phyloP scores from a whole-genome alignment of 2,797 vertebrate genomes.

The Catostomus latipinnis region DNA sequence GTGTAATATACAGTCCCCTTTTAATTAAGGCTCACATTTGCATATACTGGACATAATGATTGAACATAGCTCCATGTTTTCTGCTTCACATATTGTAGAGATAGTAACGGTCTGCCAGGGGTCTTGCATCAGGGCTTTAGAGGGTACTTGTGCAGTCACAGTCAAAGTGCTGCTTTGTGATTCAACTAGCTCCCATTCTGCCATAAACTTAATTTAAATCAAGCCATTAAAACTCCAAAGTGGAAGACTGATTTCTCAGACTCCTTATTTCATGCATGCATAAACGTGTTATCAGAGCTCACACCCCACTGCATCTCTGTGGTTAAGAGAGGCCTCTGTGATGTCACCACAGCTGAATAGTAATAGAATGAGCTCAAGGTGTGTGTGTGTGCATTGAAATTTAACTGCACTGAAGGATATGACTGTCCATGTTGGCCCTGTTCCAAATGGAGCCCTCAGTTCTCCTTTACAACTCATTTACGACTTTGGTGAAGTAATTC shows the following conservation, averaged over 20 bases:
- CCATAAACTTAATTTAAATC: constrained; percentile 58
- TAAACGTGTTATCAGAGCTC: constrained; percentile 45
- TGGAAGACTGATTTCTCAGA: constrained; percentile 58
- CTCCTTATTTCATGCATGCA: constrained; percentile 38
- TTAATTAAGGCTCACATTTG: constrained; percentile 55
- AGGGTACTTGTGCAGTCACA: constrained; percentile 27
- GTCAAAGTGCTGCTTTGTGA: constrained; percentile 27
- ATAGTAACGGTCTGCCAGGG: constrained; percentile 3
- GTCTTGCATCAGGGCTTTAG: constrained; percentile 16
- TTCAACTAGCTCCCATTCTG: constrained; percentile 38
- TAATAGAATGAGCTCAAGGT: not conserved
- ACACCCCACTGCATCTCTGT: constrained; percentile 21
- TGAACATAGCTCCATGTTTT: constrained; percentile 47
- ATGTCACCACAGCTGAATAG: constrained; percentile 23
- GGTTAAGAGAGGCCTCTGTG: constrained; percentile 18
- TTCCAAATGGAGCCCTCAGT: no score
- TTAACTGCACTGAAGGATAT: not conserved
- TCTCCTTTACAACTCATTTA: no score
- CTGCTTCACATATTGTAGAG: constrained; percentile 43
- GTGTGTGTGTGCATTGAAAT: not conserved
- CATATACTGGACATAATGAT: constrained; percentile 49
- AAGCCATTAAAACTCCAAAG: constrained; percentile 61
- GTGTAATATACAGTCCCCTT: constrained; percentile 38
- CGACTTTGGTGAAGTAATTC: no score
- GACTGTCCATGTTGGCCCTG: not conserved